A percentile compares a stretch with the other conserved stretches of the same genome.
Evolutionary conservation across 2,113 vertebrate genomes (phyloP).

Genomic region (Aegotheles bennettii): DNA sequence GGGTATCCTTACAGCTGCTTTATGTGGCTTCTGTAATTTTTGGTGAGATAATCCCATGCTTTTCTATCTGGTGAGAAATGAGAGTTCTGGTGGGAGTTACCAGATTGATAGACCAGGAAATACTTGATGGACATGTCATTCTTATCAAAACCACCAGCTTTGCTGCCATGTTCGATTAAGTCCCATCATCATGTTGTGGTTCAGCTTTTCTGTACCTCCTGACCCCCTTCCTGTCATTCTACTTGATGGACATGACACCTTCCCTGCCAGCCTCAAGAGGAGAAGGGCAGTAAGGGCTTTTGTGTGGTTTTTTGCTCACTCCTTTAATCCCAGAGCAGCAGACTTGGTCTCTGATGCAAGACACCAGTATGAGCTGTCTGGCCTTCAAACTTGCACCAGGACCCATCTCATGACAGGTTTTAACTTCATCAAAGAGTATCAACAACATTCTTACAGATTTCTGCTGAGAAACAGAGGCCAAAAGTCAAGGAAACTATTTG

Average conservation of each 20-base stretch:
- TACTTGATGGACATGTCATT: background rate
- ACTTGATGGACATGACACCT: background rate
- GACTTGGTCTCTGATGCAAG: background rate
- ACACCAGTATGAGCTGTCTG: background rate
- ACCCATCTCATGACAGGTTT: background rate
- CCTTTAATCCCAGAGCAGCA: background rate
- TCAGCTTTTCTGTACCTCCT: background rate
- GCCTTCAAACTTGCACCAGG: background rate
- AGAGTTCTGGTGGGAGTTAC: background rate
- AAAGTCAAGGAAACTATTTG: background rate
- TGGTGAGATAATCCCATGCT: background rate
- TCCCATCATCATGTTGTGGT: background rate
- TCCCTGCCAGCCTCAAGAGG: background rate
- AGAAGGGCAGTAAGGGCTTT: background rate
- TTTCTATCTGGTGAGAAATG: background rate
- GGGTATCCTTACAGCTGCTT: background rate
- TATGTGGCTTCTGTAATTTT: background rate
- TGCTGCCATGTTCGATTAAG: background rate
- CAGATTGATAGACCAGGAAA: background rate
- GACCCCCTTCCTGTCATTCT: rapidly evolving
- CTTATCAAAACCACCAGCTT: background rate
- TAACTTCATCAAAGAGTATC: background rate
- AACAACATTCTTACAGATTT: background rate
- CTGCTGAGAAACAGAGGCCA: background rate
- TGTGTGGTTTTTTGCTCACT: background rate